These are phyloP conservation scores for Athetis lepigone DNA, from an alignment of 2,888 invertebrate species.

Conservation along the genomic window DNA sequence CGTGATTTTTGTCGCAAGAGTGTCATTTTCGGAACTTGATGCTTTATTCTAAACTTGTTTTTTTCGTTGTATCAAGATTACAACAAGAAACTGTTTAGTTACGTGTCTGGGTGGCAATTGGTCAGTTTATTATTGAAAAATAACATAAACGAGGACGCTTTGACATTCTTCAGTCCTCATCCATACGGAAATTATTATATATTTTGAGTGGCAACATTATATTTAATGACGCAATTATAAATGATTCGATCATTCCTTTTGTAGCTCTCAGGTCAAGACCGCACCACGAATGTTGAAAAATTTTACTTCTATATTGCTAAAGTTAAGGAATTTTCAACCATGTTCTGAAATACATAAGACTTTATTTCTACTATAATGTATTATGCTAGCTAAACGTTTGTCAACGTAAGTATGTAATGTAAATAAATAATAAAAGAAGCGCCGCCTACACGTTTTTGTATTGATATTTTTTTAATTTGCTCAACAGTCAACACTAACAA, in stretches of 20 bases:
- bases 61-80: no score
- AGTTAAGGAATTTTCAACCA: slow-evolving; percentile 59
- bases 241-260: slow-evolving; percentile 71
- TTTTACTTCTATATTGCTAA: slow-evolving; percentile 54
- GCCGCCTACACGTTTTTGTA: slow-evolving; percentile 58
- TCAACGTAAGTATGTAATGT: slow-evolving; percentile 65
- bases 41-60: no score
- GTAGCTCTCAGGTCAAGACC: slow-evolving; percentile 74
- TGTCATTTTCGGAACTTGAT: no score
- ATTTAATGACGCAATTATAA: slow-evolving; percentile 61
- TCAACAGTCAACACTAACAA: slow-evolving; percentile 40
- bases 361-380: slow-evolving; percentile 44
- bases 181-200: slow-evolving; percentile 31
- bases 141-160: not conserved
- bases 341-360: slow-evolving; percentile 50
- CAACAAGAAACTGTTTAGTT: no score
- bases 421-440: slow-evolving; percentile 69
- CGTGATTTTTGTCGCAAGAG: no score
- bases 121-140: not conserved
- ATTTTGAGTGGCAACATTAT: slow-evolving; percentile 34
- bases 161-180: slow-evolving; percentile 20
- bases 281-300: slow-evolving; percentile 64
- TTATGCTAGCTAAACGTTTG: slow-evolving; percentile 57
- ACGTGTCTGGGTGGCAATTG: no score
- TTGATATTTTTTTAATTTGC: slow-evolving; percentile 61